phyloP scores from a whole-genome alignment of 2,113 vertebrate species.

The Sapayoa aenigma region DNA sequence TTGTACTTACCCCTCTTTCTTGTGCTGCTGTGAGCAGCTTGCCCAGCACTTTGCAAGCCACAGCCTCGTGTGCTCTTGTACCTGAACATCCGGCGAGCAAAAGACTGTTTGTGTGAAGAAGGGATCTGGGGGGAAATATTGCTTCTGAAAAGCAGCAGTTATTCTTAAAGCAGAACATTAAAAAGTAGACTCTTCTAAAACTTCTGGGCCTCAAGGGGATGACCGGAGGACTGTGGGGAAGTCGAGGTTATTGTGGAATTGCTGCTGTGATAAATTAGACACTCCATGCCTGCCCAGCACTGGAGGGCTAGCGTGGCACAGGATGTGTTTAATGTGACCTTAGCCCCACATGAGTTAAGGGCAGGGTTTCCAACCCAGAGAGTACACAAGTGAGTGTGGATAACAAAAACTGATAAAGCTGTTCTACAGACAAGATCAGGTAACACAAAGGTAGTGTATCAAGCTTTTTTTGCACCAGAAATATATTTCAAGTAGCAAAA shows the following conservation, averaged over 20 bases:
- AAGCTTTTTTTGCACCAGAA: background rate
- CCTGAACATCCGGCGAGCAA: fast-evolving
- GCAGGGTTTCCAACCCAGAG: background rate
- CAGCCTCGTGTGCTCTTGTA: fast-evolving
- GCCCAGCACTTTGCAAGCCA: background rate
- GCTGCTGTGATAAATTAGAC: background rate
- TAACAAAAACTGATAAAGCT: background rate
- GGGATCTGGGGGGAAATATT: background rate
- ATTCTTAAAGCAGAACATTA: background rate
- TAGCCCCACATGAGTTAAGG: background rate
- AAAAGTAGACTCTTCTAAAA: background rate
- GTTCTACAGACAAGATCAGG: background rate
- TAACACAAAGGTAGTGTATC: background rate
- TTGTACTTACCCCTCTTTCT: background rate
- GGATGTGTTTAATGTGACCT: background rate
- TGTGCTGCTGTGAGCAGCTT: background rate
- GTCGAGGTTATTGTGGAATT: background rate
- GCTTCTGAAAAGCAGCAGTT: background rate
- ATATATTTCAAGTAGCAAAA: background rate
- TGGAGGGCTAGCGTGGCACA: background rate
- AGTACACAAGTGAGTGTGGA: background rate
- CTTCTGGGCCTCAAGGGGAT: background rate
- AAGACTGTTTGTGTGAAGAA: background rate
- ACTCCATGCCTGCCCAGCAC: background rate
- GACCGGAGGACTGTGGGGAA: background rate